A percentile compares a stretch with the other conserved stretches of the same genome.
phyloP scores from a whole-genome alignment of 2,113 vertebrate genomes.

The Clarias macrocephalus region DNA sequence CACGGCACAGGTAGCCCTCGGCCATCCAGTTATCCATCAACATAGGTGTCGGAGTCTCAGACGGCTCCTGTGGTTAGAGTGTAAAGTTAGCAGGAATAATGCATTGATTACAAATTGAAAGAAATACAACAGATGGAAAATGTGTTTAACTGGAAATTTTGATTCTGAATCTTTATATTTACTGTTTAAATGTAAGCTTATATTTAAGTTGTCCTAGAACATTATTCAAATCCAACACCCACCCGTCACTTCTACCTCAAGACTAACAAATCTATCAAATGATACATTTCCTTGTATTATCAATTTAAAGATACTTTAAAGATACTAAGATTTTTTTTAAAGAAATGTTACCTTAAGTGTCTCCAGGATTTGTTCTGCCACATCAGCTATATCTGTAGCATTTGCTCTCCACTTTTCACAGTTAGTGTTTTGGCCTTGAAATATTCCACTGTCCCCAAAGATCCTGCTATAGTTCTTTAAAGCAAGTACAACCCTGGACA shows the following conservation, averaged over 20 bases:
- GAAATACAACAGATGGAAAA: not conserved
- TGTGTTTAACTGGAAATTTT: not conserved
- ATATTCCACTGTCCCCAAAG: slow-evolving; percentile 45
- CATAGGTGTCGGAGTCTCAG: fast-evolving
- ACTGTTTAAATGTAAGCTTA: not conserved
- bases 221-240: not conserved
- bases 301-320: no score
- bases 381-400: not conserved
- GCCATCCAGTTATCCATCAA: not conserved
- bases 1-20: slow-evolving; percentile 44
- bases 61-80: slow-evolving; percentile 20
- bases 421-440: slow-evolving; percentile 25
- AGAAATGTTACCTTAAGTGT: slow-evolving; percentile 33
- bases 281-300: not conserved
- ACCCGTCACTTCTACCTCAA: not conserved
- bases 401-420: slow-evolving; percentile 39
- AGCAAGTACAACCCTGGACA: slow-evolving; percentile 59
- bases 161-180: not conserved
- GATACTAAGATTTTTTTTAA: not conserved
- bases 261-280: not conserved
- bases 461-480: slow-evolving; percentile 58
- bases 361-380: slow-evolving; percentile 20
- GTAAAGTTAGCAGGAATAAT: not conserved
- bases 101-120: not conserved
- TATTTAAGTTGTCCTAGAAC: not conserved